Base-by-base conservation (phyloP, 2,113 vertebrate species). In the Oncorhynchus masou region DNA sequence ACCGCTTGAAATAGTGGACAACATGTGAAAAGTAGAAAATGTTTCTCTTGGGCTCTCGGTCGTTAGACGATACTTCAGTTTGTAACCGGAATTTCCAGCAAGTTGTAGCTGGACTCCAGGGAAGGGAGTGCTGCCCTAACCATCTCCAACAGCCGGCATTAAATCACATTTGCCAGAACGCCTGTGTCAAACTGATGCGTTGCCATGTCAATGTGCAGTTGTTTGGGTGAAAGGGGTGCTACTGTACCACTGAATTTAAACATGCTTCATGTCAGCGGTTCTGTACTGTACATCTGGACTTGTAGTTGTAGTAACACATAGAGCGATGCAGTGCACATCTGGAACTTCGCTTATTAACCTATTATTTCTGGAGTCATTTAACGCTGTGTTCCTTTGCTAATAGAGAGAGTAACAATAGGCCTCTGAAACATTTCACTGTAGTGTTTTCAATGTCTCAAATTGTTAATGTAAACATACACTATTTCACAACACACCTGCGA, bases 301-400 rank as follows among this genome's bases (percentile, higher is more conserved):
- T 81, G 83, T 82, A 81, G 85, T 86, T 84, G 77, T 74, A 75
- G 75, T 76, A 79, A 83, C 81, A 79, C 75, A 82, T 71, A 82
- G 76, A 84, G 79, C 74, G 81, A 87, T 78, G 66, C 69, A 39
- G 79, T 59, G 82, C 81, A 85, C 87, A 91, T 92, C 91, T 91
- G 87, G 88, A 84, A 78, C 78, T 85, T 81, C 77, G 75, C 67
- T 88, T 79, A 67, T 79, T 81, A 86, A 85, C 67, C 73, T 84
- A 82, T 89, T 79, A 89, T 87, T 85, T 87, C 79, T 66, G 48
- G 70, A 80, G 82, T 74, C 65, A 82, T 80, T 72, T 70, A 24
- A 77, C 49, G 20, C 31, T 78, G 71, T 81, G 81, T 81, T 76
- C 62, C 74, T 51, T 68, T 81, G 49, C 70, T 67, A 81, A 84